These are phyloP conservation scores for Hermaeophaga mercurialis DNA, from an alignment of 2,888 invertebrate genomes.

Conservation along the genomic window DNA sequence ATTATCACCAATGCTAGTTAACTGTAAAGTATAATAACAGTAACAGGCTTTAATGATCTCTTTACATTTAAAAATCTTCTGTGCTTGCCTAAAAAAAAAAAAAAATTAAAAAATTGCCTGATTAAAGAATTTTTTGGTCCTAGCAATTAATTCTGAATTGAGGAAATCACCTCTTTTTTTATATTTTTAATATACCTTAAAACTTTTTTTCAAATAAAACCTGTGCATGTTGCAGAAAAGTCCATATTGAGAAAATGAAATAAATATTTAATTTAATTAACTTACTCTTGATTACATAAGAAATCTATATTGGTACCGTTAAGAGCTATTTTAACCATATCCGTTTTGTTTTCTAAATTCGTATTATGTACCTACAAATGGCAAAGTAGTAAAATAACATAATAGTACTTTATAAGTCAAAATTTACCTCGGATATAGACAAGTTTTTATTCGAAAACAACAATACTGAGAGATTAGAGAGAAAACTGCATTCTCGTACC, in stretches of 20 bases:
- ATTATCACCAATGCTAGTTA: constrained; percentile 46
- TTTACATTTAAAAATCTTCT: constrained; percentile 49
- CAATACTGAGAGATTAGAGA: constrained; percentile 65
- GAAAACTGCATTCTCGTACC: constrained; percentile 63
- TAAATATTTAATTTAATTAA: constrained; percentile 31
- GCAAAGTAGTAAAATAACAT: constrained; percentile 24
- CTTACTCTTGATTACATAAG: constrained; percentile 55
- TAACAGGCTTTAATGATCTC: constrained; percentile 44
- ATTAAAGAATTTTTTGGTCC: too few relatives aligned
- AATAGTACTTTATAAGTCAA: not conserved
- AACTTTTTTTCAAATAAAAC: too few relatives aligned
- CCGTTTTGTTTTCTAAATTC: constrained; percentile 30
- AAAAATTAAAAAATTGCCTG: constrained; percentile 4
- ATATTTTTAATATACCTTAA: too few relatives aligned
- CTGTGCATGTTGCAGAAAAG: too few relatives aligned
- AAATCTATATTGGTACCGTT: constrained; percentile 54
- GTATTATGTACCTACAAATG: constrained; percentile 40
- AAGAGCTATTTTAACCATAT: constrained; percentile 50
- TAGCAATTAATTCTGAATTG: too few relatives aligned
- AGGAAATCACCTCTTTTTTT: too few relatives aligned
- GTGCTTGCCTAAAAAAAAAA: constrained; percentile 61
- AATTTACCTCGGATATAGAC: constrained; percentile 45
- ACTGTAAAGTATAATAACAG: constrained; percentile 50
- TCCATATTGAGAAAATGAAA: too few relatives aligned
- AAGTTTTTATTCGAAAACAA: constrained; percentile 59